phyloP scores from a whole-genome alignment of 1,140 invertebrate species.

The Dinothrombium tinctorium region DNA sequence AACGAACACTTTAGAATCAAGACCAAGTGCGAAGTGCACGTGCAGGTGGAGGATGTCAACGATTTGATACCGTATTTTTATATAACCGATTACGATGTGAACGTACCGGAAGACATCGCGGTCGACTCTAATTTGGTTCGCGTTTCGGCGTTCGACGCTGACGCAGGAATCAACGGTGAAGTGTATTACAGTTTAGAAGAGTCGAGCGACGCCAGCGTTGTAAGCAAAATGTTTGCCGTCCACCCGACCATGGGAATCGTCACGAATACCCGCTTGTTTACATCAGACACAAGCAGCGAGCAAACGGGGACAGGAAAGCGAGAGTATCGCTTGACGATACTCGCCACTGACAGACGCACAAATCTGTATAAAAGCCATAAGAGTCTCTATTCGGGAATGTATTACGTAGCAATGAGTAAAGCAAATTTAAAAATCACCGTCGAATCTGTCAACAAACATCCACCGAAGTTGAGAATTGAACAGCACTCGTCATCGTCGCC shows the following conservation, averaged over 20 bases:
- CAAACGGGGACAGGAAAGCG: too few species aligned
- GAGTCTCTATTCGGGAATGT: too few species aligned
- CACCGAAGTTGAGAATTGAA: conserved; percentile 51
- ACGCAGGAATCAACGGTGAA: conserved; percentile 76
- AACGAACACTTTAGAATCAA: conserved; percentile 10
- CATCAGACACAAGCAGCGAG: too few species aligned
- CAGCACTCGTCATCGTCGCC: conserved; percentile 2
- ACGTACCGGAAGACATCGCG: conserved; percentile 67
- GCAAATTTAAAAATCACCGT: conserved; percentile 50
- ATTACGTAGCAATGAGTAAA: conserved; percentile 20
- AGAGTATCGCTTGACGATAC: too few species aligned
- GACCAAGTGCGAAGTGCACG: conserved; percentile 30
- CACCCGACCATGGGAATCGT: conserved; percentile 65
- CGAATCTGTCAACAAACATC: conserved; percentile 55
- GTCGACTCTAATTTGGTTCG: conserved; percentile 34
- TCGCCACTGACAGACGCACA: too few species aligned
- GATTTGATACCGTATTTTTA: conserved; percentile 78
- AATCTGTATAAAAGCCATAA: too few species aligned
- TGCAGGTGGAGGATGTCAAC: conserved; percentile 66
- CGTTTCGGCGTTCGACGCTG: conserved; percentile 58
- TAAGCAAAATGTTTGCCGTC: conserved; percentile 44
- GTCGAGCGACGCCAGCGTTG: conserved; percentile 31
- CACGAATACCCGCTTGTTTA: conserved; percentile 49
- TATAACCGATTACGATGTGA: conserved; percentile 43
- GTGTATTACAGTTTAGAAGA: conserved; percentile 80